Evolutionary conservation across 1,140 invertebrate species (phyloP).

Genomic region (Eufriesea mexicana): DNA sequence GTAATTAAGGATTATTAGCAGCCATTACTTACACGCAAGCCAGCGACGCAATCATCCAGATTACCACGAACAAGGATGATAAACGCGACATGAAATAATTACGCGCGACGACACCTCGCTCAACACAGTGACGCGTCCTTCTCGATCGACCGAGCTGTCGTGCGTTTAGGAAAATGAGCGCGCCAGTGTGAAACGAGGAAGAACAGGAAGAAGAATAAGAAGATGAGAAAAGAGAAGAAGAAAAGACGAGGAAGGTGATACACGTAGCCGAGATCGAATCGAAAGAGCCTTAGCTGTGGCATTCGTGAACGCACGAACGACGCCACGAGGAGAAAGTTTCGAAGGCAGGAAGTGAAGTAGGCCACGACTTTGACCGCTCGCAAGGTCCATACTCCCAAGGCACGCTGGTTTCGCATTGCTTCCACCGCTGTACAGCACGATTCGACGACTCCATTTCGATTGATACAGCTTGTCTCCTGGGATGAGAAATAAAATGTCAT

Average conservation of each 20-base stretch:
- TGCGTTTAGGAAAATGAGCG: neutral
- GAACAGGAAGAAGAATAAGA: neutral
- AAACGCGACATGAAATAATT: conserved; percentile 11
- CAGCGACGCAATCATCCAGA: conserved; percentile 25
- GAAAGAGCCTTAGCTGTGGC: conserved; percentile 28
- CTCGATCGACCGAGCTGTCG: neutral
- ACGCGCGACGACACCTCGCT: neutral
- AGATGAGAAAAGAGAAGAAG: no score
- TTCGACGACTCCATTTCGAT: neutral
- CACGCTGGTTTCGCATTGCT: conserved; percentile 47
- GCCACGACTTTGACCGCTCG: conserved; percentile 82
- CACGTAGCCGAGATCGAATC: conserved; percentile 32
- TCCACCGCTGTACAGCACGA: conserved; percentile 3
- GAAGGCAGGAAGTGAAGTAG: conserved; percentile 80
- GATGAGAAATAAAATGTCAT: conserved; percentile 1
- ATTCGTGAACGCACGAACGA: conserved; percentile 53
- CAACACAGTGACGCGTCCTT: no score
- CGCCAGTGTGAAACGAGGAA: neutral
- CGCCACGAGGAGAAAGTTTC: conserved; percentile 80
- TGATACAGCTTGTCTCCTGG: neutral
- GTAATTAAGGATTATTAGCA: conserved; percentile 32
- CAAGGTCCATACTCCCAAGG: conserved; percentile 79
- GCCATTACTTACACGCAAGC: conserved; percentile 19
- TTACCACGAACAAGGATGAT: conserved; percentile 3
- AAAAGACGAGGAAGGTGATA: neutral